A percentile compares a stretch with the other conserved stretches of the same genome.
Evolutionary conservation across 2,888 invertebrate genomes (phyloP).

Genomic region (Aethes cnicana): DNA sequence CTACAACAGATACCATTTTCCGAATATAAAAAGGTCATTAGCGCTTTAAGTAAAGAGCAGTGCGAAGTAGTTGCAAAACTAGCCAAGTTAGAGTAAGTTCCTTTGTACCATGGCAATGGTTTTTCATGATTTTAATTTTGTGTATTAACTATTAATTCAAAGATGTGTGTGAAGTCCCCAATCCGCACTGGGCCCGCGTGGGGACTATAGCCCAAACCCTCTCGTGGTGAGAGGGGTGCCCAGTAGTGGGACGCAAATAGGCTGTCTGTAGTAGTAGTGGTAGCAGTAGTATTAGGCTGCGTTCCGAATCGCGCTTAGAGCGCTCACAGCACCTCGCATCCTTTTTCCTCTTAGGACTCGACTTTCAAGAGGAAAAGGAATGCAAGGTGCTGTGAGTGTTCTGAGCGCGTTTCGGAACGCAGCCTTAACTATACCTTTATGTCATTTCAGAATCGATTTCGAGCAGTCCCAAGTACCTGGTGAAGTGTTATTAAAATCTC

Average conservation of each 20-base stretch:
- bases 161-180: too few relatives aligned
- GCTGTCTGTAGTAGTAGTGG: too few relatives aligned
- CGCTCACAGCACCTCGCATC: too few relatives aligned
- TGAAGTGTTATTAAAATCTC: slow-evolving; percentile 57
- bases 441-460: slow-evolving; percentile 52
- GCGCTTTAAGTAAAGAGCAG: slow-evolving; percentile 50
- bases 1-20: slow-evolving; percentile 58
- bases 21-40: slow-evolving; percentile 57
- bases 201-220: too few relatives aligned
- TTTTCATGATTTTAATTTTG: background rate
- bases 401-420: too few relatives aligned
- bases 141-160: background rate
- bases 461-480: slow-evolving; percentile 56
- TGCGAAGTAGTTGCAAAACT: slow-evolving; percentile 65
- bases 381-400: too few relatives aligned
- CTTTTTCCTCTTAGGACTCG: too few relatives aligned
- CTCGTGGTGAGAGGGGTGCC: too few relatives aligned
- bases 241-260: too few relatives aligned
- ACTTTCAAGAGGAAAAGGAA: too few relatives aligned
- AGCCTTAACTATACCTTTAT: slow-evolving; percentile 5
- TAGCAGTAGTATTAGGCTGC: background rate
- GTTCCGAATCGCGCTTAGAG: background rate
- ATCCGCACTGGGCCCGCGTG: too few relatives aligned
- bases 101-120: background rate
- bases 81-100: slow-evolving; percentile 60